A percentile compares a stretch with the other conserved stretches of the same genome.
phyloP scores from a whole-genome alignment of 2,113 vertebrate species.

The Formicarius rufipectus region DNA sequence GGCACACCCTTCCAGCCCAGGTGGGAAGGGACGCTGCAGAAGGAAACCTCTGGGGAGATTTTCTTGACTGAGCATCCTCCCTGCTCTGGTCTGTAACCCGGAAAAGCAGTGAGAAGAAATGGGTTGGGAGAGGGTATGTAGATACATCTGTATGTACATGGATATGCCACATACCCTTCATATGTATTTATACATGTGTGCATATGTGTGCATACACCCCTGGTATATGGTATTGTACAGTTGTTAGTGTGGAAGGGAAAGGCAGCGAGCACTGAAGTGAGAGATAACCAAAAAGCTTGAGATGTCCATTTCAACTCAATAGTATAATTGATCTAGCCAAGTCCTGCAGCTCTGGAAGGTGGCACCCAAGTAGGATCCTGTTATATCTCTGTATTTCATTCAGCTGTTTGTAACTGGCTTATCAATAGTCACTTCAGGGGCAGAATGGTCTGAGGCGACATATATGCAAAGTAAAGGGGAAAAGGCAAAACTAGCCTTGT shows the following conservation, averaged over 20 bases:
- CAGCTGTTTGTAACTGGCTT: not conserved
- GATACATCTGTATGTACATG: not conserved
- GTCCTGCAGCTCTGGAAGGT: not conserved
- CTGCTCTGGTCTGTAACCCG: not conserved
- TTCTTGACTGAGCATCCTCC: not conserved
- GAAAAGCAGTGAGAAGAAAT: not conserved
- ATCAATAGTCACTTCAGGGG: not conserved
- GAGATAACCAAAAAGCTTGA: not conserved
- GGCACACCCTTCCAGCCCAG: not conserved
- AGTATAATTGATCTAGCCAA: not conserved
- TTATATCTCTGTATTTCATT: not conserved
- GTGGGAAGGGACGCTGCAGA: not conserved
- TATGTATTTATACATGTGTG: accelerated
- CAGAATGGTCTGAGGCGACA: not conserved
- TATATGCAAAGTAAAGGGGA: not conserved
- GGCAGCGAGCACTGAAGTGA: accelerated
- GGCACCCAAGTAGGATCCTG: not conserved
- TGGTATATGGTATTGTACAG: not conserved
- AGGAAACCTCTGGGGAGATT: not conserved
- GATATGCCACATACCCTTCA: not conserved
- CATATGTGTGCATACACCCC: too few relatives aligned
- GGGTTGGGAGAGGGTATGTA: not conserved
- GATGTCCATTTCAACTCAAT: not conserved
- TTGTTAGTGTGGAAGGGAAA: not conserved
- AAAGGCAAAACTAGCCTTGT: not conserved